Percentiles rank a stretch among this genome's conserved stretches.
phyloP scores from a whole-genome alignment of 2,888 invertebrate species.

The Cheilosia scutellata region DNA sequence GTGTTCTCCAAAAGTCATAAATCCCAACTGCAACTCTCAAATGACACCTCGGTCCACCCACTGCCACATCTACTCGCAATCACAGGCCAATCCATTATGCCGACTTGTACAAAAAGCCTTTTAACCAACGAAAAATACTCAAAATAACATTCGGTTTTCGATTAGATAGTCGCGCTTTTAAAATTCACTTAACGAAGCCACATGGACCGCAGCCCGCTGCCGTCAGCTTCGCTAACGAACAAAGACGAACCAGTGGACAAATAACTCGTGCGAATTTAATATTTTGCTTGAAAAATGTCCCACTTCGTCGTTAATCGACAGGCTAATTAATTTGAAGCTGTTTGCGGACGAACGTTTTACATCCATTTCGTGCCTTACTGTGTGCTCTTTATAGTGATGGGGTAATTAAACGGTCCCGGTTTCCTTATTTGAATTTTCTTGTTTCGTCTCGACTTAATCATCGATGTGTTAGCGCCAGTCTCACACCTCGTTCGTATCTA shows the following conservation, averaged over 20 bases:
- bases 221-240: not conserved
- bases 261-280: conserved; percentile 55
- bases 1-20: conserved; percentile 32
- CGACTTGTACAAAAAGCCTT: conserved; percentile 63
- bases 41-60: conserved; percentile 52
- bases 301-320: conserved; percentile 64
- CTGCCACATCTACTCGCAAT: conserved; percentile 17
- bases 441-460: conserved; percentile 19
- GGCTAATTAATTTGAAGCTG: conserved; percentile 70
- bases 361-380: conserved; percentile 43
- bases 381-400: conserved; percentile 44
- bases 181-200: conserved; percentile 69
- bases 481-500: conserved; percentile 55
- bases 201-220: conserved; percentile 2
- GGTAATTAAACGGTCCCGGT: conserved; percentile 66
- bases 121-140: conserved; percentile 66
- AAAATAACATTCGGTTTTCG: conserved; percentile 67
- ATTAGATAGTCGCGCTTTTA: conserved; percentile 75
- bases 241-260: conserved; percentile 30
- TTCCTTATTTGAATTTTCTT: conserved; percentile 44
- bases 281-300: conserved; percentile 59
- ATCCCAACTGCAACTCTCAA: conserved; percentile 34
- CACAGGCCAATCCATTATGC: conserved; percentile 57
- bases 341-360: conserved; percentile 36
- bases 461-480: conserved; percentile 40